A percentile compares a stretch with the other conserved stretches of the same genome.
These are phyloP conservation scores for Pelochelys cantorii DNA, from an alignment of 2,797 vertebrate genomes.

Conservation along the genomic window DNA sequence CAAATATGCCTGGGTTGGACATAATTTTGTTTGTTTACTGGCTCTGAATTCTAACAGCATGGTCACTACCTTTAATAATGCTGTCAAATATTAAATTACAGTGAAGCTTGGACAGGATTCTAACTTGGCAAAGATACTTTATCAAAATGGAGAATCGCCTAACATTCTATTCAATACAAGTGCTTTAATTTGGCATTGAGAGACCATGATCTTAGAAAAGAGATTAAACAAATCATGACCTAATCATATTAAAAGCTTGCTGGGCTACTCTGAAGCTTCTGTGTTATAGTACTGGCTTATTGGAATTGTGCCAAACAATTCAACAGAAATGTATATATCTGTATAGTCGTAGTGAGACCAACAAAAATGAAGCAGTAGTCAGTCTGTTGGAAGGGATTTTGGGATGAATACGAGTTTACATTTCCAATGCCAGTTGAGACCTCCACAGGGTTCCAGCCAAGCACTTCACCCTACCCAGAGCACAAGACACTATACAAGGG, in stretches of 20 bases:
- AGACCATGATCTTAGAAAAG: neutral
- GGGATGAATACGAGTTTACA: neutral
- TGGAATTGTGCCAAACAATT: conserved; percentile 45
- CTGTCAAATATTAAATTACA: conserved; percentile 3
- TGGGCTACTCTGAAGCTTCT: conserved; percentile 30
- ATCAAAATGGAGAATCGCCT: neutral
- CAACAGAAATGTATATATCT: conserved; percentile 20
- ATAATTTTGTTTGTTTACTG: neutral
- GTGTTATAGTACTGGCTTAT: conserved; percentile 7
- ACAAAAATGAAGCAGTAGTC: neutral
- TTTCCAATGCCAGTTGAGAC: neutral
- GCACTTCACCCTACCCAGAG: too few relatives aligned
- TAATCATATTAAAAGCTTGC: conserved; percentile 52
- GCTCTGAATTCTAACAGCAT: neutral
- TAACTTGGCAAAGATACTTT: neutral
- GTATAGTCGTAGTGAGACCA: neutral
- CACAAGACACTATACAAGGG: neutral
- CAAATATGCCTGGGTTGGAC: neutral
- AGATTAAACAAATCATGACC: neutral
- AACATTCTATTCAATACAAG: conserved; percentile 28
- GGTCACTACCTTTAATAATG: neutral
- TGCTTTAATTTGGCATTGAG: conserved; percentile 23
- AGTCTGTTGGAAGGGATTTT: conserved; percentile 14
- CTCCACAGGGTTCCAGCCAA: neutral
- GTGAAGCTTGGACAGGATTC: neutral